phyloP scores from a whole-genome alignment of 2,113 vertebrate species.

The Motacilla alba region DNA sequence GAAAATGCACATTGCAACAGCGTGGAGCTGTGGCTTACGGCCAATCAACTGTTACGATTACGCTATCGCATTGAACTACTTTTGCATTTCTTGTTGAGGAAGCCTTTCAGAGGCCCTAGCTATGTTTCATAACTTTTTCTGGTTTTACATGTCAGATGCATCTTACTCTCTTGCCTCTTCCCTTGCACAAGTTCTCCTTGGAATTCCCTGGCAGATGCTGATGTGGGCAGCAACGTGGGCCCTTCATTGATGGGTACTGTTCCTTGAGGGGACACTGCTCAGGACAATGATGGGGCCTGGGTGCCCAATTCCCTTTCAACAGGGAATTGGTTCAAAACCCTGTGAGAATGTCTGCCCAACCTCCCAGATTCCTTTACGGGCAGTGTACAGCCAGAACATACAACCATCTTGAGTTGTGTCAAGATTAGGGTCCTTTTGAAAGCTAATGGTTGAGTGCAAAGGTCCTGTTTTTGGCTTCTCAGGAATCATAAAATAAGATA shows the following conservation, averaged over 20 bases:
- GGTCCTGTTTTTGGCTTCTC: not conserved
- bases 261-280: not conserved
- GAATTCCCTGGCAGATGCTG: not conserved
- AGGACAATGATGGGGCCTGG: not conserved
- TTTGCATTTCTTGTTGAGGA: not conserved
- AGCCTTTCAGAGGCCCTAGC: conserved; percentile 22
- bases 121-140: conserved; percentile 46
- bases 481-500: not conserved
- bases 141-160: conserved; percentile 15
- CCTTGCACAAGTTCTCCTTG: not conserved
- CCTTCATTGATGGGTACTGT: rapidly evolving
- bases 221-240: not conserved
- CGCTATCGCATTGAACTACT: not conserved
- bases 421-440: not conserved
- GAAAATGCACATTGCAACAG: conserved; percentile 47
- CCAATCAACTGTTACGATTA: conserved; percentile 47
- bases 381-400: not conserved
- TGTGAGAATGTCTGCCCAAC: not conserved
- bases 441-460: not conserved
- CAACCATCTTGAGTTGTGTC: not conserved
- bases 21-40: not conserved
- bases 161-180: not conserved
- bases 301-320: not conserved
- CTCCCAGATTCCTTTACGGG: not conserved
- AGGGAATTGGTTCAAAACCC: not conserved